phyloP scores from a whole-genome alignment of 2,888 invertebrate species.

The Bellardia pandia region DNA sequence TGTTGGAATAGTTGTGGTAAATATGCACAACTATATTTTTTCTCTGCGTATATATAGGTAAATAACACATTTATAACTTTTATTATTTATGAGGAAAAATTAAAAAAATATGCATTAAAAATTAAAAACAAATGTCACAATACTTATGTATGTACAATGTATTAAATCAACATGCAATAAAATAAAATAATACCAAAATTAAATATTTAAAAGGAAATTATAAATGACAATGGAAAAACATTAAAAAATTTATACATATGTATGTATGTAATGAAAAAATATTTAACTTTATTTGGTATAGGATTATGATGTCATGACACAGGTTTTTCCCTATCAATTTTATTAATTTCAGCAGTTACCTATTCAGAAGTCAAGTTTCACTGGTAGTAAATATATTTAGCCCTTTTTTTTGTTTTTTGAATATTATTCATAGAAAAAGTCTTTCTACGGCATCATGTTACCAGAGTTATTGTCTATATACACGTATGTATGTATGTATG shows the following conservation, averaged over 20 bases:
- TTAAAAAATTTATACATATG: neutral
- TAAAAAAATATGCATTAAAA: neutral
- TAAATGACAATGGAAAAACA: neutral
- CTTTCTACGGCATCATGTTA: neutral
- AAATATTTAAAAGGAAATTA: conserved; percentile 18
- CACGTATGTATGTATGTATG: neutral
- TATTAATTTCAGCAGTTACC: neutral
- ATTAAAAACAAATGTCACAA: too few relatives aligned
- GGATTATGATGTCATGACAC: conserved; percentile 36
- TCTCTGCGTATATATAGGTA: too few relatives aligned
- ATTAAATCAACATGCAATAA: neutral
- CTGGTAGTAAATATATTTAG: neutral
- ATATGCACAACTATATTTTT: too few relatives aligned
- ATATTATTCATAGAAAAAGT: neutral
- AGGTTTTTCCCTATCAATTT: neutral
- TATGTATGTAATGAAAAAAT: neutral
- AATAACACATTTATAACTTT: neutral
- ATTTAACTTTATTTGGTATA: neutral
- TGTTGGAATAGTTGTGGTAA: too few relatives aligned
- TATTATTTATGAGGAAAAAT: neutral
- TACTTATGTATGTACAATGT: neutral
- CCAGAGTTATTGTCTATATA: neutral
- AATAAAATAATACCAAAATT: conserved; percentile 16
- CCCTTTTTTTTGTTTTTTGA: neutral
- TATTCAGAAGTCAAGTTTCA: neutral